Conservation (phyloP, 1,140 invertebrate genomes). For the Dicyema japonicum region DNA sequence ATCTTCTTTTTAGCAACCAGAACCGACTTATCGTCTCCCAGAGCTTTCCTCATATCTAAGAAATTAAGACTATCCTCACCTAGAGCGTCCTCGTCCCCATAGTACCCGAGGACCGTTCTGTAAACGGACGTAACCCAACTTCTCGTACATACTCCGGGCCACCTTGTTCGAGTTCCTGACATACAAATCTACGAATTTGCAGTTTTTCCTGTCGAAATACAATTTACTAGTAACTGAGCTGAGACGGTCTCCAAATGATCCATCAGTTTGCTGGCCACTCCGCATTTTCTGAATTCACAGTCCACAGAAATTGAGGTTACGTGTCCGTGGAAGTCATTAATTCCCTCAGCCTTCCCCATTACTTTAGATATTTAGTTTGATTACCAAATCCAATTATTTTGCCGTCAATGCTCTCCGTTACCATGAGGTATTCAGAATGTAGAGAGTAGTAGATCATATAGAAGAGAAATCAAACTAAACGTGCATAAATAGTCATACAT, state of each 20-base stretch:
- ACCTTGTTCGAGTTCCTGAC: slow-evolving; percentile 80
- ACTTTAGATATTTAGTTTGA: slow-evolving; percentile 31
- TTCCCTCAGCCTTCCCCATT: slow-evolving; percentile 90
- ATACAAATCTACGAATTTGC: slow-evolving; percentile 93
- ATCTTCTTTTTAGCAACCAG: too few species aligned
- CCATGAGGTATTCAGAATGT: slow-evolving; percentile 96
- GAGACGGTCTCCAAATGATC: slow-evolving; percentile 66
- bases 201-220: slow-evolving; percentile 37
- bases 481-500: slow-evolving; percentile 24
- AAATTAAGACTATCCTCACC: slow-evolving; percentile 28
- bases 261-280: slow-evolving; percentile 70
- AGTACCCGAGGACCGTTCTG: slow-evolving; percentile 72
- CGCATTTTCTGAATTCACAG: slow-evolving; percentile 53
- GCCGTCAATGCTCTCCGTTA: slow-evolving; percentile 61
- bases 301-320: slow-evolving; percentile 87
- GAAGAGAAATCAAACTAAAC: slow-evolving; percentile 57
- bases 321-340: slow-evolving; percentile 83
- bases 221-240: slow-evolving; percentile 35
- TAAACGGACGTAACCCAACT: slow-evolving; percentile 70
- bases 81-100: slow-evolving; percentile 89
- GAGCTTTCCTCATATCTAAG: slow-evolving; percentile 84
- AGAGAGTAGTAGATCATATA: slow-evolving; percentile 84
- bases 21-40: too few species aligned
- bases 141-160: slow-evolving; percentile 83
- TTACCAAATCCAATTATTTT: slow-evolving; percentile 94